Evolutionary conservation across 2,888 invertebrate genomes (phyloP).

Genomic region (Eristalis pertinax): DNA sequence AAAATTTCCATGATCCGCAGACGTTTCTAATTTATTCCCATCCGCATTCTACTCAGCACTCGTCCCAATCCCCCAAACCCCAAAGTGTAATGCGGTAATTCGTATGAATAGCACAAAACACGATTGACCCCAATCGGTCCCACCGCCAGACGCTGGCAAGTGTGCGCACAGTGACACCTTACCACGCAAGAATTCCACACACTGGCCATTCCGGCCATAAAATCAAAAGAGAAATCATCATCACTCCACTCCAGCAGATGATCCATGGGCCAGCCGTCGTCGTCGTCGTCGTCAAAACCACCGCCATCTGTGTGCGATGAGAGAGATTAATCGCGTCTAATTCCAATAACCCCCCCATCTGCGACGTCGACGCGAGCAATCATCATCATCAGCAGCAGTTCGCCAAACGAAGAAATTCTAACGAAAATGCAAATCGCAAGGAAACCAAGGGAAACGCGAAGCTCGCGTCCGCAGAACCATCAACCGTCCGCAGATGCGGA

Average conservation of each 20-base stretch:
- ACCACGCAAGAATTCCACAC: conserved; percentile 27
- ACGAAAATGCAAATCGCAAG: conserved; percentile 45
- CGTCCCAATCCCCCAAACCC: conserved; percentile 9
- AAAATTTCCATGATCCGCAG: background rate
- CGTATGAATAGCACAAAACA: conserved; percentile 71
- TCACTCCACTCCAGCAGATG: conserved; percentile 27
- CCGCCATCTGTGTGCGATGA: background rate
- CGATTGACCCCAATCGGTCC: conserved; percentile 67
- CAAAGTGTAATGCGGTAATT: conserved; percentile 65
- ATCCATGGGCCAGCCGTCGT: conserved; percentile 33
- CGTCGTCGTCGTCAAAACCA: conserved; percentile 30
- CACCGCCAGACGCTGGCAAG: conserved; percentile 8
- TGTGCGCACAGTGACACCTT: background rate
- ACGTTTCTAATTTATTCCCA: conserved; percentile 5
- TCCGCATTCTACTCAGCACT: background rate
- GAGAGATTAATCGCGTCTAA: conserved; percentile 59
- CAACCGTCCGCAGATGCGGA: background rate
- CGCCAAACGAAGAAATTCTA: conserved; percentile 50
- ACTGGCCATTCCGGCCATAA: conserved; percentile 1
- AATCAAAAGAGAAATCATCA: conserved; percentile 25
- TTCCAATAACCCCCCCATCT: conserved; percentile 39
- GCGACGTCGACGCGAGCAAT: conserved; percentile 14
- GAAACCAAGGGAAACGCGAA: conserved; percentile 26
- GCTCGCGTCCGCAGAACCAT: conserved; percentile 16
- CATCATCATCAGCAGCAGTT: conserved; percentile 2